These are phyloP conservation scores for Sebastes ruberrimus DNA, from an alignment of 2,797 vertebrate species.

Conservation along the genomic window DNA sequence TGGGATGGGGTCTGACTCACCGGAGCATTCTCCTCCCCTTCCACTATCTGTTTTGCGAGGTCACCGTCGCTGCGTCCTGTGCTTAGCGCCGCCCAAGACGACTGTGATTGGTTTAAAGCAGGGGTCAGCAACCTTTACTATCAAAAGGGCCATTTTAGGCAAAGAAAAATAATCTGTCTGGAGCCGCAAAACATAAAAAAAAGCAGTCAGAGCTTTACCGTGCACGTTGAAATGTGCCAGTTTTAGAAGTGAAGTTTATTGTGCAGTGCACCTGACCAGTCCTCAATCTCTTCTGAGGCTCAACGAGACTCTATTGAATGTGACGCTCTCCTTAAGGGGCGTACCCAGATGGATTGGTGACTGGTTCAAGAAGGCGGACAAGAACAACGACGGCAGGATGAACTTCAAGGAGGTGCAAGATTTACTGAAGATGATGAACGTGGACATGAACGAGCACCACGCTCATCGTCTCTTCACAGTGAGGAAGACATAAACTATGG, in stretches of 20 bases:
- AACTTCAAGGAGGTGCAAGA: slow-evolving; percentile 91
- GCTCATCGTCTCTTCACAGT: slow-evolving; percentile 91
- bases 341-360: slow-evolving; percentile 91
- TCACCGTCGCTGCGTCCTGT: no score
- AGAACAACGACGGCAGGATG: slow-evolving; percentile 93
- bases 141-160: no score
- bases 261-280: no score
- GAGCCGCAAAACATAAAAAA: no score
- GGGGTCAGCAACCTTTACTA: no score
- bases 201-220: background rate
- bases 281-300: background rate
- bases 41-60: no score
- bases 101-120: no score
- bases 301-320: rapidly evolving
- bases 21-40: no score
- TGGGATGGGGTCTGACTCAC: no score
- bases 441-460: slow-evolving; percentile 93
- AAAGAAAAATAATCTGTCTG: no score
- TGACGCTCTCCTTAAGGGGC: slow-evolving; percentile 75
- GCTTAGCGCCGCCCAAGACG: no score
- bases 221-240: background rate
- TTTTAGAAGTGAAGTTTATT: background rate
- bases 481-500: slow-evolving; percentile 11
- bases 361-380: slow-evolving; percentile 96
- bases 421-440: slow-evolving; percentile 94